Evolutionary conservation across 2,888 invertebrate species (phyloP).

Genomic region (Parascotia fuliginaria): DNA sequence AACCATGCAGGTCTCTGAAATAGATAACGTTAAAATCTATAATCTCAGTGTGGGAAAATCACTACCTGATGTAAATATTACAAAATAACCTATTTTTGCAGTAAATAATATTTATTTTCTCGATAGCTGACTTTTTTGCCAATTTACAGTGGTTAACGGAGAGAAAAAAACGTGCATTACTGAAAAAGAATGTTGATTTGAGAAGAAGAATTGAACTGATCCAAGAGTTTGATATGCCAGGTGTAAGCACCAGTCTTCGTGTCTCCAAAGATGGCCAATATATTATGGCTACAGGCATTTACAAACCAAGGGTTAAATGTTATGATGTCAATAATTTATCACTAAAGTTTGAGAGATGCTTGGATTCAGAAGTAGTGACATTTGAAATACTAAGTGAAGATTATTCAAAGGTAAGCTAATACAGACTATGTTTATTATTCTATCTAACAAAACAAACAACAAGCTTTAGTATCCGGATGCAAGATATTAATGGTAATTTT

Average conservation of each 20-base stretch:
- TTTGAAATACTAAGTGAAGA: conserved; percentile 97
- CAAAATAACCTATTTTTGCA: conserved; percentile 6
- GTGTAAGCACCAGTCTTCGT: conserved; percentile 93
- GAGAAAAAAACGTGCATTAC: conserved; percentile 91
- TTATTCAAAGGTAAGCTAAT: conserved; percentile 93
- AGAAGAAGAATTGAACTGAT: conserved; percentile 97
- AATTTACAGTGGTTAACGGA: conserved; percentile 92
- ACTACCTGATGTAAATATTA: conserved; percentile 94
- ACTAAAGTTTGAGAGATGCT: conserved; percentile 98
- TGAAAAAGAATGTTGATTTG: conserved; percentile 96
- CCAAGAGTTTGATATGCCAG: conserved; percentile 99
- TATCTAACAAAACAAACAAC: too few species aligned
- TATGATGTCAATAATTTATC: conserved; percentile 98
- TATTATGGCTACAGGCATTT: conserved; percentile 96
- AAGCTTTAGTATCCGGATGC: too few species aligned
- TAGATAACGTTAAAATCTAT: conserved; percentile 98
- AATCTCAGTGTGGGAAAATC: conserved; percentile 98
- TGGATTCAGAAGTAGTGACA: conserved; percentile 98
- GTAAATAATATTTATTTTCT: neutral
- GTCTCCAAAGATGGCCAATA: conserved; percentile 97
- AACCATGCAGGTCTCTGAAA: conserved; percentile 95
- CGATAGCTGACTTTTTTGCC: neutral
- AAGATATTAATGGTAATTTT: too few species aligned
- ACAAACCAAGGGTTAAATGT: conserved; percentile 98
- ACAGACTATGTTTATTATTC: too few species aligned